Conservation (phyloP, 2,888 invertebrate species). For the Myopa testacea region DNA sequence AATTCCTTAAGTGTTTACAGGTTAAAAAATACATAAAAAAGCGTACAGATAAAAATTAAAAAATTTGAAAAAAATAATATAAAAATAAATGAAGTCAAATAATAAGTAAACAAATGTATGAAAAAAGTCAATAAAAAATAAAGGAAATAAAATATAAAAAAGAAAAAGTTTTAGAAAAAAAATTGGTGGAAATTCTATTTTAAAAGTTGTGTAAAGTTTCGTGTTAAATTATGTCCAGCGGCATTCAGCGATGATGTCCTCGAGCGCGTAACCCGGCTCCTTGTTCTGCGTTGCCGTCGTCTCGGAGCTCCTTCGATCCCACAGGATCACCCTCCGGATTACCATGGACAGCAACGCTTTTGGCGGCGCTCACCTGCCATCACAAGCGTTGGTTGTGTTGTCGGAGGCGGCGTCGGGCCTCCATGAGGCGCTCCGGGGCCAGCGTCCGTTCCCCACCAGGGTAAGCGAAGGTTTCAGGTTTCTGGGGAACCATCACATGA, state of each 20-base stretch:
- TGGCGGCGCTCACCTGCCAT: conserved; percentile 79
- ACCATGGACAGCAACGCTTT: conserved; percentile 82
- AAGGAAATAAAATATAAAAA: neutral
- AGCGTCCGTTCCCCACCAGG: conserved; percentile 81
- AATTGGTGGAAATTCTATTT: neutral
- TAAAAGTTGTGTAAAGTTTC: neutral
- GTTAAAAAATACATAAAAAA: neutral
- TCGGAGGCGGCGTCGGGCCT: conserved; percentile 81
- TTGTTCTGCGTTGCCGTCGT: neutral
- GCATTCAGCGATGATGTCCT: neutral
- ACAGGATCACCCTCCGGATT: conserved; percentile 40
- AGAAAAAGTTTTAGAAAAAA: neutral
- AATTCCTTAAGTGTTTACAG: neutral
- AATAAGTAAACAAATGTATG: neutral
- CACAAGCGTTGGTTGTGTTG: conserved; percentile 80
- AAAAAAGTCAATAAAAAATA: neutral
- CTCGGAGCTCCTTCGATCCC: neutral
- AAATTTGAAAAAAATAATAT: neutral
- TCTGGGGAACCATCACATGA: no score
- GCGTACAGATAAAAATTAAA: neutral
- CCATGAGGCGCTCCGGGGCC: conserved; percentile 80
- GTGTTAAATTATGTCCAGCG: neutral
- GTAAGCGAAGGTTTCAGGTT: conserved; percentile 65
- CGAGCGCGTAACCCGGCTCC: neutral
- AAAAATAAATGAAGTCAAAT: neutral